Evolutionary conservation across 2,113 vertebrate species (phyloP).

Genomic region (Malaclemys terrapin): DNA sequence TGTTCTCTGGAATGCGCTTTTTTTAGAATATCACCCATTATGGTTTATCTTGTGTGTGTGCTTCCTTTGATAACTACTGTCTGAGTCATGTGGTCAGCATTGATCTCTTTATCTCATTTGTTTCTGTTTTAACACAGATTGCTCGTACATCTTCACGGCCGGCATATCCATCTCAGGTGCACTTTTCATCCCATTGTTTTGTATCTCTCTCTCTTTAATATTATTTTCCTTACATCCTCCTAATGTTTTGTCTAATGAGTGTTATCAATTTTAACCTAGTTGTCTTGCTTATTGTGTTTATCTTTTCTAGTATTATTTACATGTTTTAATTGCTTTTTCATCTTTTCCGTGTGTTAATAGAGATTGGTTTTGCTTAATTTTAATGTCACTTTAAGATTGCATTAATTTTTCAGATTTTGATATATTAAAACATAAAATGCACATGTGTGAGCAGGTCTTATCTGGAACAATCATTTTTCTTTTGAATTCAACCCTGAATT

Average conservation of each 20-base stretch:
- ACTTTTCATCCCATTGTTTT: slow-evolving; percentile 76
- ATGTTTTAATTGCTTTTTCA: slow-evolving; percentile 54
- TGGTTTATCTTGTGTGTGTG: background rate
- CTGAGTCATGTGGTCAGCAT: slow-evolving; percentile 59
- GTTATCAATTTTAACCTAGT: background rate
- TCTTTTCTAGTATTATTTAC: slow-evolving; percentile 41
- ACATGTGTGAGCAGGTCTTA: background rate
- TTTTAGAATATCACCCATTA: background rate
- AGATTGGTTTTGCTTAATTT: slow-evolving; percentile 48
- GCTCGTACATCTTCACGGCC: slow-evolving; percentile 83
- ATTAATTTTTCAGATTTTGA: background rate
- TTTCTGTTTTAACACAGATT: slow-evolving; percentile 84
- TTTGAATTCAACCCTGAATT: slow-evolving; percentile 6
- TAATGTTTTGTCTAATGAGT: slow-evolving; percentile 20
- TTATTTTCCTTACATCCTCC: slow-evolving; percentile 6
- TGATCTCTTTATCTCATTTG: slow-evolving; percentile 68
- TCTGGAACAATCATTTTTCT: background rate
- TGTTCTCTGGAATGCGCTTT: background rate
- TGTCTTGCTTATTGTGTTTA: slow-evolving; percentile 31
- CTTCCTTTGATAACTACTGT: slow-evolving; percentile 57
- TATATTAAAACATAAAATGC: background rate
- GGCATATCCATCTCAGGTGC: slow-evolving; percentile 87
- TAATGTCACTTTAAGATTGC: slow-evolving; percentile 34
- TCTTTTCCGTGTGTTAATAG: slow-evolving; percentile 46
- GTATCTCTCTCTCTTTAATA: slow-evolving; percentile 32